Conservation (phyloP, 1,140 invertebrate species). For the Ostrea denselamellosa region DNA sequence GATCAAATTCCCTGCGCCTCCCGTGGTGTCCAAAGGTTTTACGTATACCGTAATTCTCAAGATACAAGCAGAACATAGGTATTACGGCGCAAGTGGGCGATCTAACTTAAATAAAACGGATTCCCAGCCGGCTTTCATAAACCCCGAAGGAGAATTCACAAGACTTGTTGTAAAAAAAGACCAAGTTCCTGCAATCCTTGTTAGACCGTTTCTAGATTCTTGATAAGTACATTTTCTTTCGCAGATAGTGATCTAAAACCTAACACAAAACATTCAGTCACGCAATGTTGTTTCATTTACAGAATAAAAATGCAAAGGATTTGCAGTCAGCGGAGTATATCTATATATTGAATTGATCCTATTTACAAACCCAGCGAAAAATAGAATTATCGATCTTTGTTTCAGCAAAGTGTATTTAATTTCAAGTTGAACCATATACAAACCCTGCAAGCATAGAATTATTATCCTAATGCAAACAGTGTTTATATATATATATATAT, state of each 20-base stretch:
- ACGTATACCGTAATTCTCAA: slow-evolving; percentile 57
- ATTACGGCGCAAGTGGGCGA: slow-evolving; percentile 55
- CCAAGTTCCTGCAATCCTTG: slow-evolving; percentile 54
- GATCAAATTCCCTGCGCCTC: slow-evolving; percentile 50
- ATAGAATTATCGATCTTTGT: background rate
- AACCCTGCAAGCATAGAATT: background rate
- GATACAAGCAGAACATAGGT: slow-evolving; percentile 54
- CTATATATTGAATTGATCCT: background rate
- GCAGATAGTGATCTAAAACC: background rate
- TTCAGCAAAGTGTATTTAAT: background rate
- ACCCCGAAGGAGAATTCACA: slow-evolving; percentile 55
- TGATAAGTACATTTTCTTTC: slow-evolving; percentile 1
- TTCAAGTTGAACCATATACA: background rate
- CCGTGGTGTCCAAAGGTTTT: slow-evolving; percentile 55
- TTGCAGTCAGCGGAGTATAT: background rate
- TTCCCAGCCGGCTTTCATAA: slow-evolving; percentile 41
- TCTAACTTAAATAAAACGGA: slow-evolving; percentile 47
- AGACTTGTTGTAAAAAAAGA: slow-evolving; percentile 49
- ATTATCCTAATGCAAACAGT: background rate
- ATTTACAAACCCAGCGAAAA: background rate
- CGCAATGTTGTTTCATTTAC: background rate
- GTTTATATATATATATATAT: background rate
- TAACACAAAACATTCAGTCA: background rate
- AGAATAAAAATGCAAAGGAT: background rate
- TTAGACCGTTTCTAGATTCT: slow-evolving; percentile 41